A percentile compares a stretch with the other conserved stretches of the same genome.
Conservation (phyloP, 92 coral and sea anemone genomes). For the Phenganax stokvisi region DNA sequence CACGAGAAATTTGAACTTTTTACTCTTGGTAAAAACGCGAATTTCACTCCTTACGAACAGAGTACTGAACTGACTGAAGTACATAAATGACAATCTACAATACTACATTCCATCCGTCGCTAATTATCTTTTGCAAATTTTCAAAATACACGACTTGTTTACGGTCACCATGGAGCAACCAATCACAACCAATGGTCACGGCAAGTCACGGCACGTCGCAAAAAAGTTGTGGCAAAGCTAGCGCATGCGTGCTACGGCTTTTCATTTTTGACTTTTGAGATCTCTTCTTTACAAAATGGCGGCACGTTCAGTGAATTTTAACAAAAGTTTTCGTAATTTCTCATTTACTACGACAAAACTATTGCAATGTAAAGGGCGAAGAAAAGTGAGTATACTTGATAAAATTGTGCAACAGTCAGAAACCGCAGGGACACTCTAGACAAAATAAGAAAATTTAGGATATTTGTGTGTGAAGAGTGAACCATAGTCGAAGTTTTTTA, state of each 20-base stretch:
- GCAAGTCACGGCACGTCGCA: constrained; percentile 11
- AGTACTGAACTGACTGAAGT: not conserved
- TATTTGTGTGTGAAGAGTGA: not conserved
- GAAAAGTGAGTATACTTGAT: constrained; percentile 5
- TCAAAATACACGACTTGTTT: not conserved
- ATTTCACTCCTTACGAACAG: not conserved
- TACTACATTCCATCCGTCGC: not conserved
- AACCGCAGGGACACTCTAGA: not conserved
- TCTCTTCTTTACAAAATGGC: constrained; percentile 19
- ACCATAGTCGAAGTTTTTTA: not conserved
- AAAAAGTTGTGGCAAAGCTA: not conserved
- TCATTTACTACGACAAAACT: not conserved
- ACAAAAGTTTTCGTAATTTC: not conserved
- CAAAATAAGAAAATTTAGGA: not conserved
- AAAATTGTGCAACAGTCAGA: not conserved
- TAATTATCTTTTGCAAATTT: constrained; percentile 2
- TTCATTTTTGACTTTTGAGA: not conserved
- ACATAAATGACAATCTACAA: constrained; percentile 2
- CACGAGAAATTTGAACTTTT: not conserved
- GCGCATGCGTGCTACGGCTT: constrained; percentile 6
- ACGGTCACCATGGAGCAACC: constrained; percentile 24
- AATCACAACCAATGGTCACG: constrained; percentile 1
- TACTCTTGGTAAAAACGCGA: not conserved
- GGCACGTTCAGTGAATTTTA: constrained; percentile 12
- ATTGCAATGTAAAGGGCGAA: not conserved